These are phyloP conservation scores for Beris morrisii DNA, from an alignment of 2,888 invertebrate species.

Conservation along the genomic window DNA sequence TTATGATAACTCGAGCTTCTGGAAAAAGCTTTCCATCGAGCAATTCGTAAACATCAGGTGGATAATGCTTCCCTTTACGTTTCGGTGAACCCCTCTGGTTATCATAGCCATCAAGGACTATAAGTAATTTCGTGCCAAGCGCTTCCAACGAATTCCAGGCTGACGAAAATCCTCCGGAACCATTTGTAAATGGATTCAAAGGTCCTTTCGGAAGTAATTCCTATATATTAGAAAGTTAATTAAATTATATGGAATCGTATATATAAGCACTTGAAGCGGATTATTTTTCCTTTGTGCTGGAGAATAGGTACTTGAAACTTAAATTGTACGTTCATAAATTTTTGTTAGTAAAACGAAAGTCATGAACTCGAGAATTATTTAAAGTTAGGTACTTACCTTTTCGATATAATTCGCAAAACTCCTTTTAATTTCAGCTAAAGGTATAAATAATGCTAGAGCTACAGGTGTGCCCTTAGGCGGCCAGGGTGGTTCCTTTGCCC, in stretches of 20 bases:
- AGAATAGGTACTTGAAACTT: too few species aligned
- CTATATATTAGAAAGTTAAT: conserved; percentile 35
- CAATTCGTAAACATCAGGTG: conserved; percentile 58
- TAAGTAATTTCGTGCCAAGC: conserved; percentile 58
- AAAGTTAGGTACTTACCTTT: conserved; percentile 42
- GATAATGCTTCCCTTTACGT: conserved; percentile 52
- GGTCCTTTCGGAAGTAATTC: conserved; percentile 57
- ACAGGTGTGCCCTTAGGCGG: conserved; percentile 54
- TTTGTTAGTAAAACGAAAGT: not conserved
- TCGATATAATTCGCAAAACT: conserved; percentile 47
- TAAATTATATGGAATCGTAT: not conserved
- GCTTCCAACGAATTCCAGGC: conserved; percentile 57
- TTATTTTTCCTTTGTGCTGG: not conserved
- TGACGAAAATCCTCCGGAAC: conserved; percentile 50
- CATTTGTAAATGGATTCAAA: conserved; percentile 46
- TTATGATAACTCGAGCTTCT: conserved; percentile 59
- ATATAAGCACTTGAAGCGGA: not conserved
- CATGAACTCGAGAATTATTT: not conserved
- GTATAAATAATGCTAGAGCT: conserved; percentile 59
- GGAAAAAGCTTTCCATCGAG: conserved; percentile 61
- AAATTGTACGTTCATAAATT: too few species aligned
- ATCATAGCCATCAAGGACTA: conserved; percentile 61
- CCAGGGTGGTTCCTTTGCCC: conserved; percentile 58
- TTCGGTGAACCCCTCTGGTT: conserved; percentile 48
- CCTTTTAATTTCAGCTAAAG: conserved; percentile 59